These are phyloP conservation scores for Tanypteryx hageni DNA, from an alignment of 2,888 invertebrate genomes.

Conservation along the genomic window DNA sequence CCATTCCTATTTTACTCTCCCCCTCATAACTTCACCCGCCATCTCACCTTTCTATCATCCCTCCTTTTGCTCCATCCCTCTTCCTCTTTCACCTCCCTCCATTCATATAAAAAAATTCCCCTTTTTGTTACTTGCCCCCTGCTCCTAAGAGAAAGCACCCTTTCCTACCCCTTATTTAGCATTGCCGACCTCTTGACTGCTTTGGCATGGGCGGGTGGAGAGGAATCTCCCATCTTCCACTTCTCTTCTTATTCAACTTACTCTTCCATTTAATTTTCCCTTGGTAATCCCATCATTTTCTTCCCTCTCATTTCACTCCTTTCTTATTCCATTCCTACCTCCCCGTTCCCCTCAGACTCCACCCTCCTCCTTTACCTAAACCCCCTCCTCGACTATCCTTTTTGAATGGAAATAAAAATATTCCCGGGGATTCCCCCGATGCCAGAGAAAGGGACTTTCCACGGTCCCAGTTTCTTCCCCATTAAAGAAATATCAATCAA, in stretches of 20 bases:
- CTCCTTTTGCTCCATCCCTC: background rate
- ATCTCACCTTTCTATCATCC: background rate
- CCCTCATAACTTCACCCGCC: background rate
- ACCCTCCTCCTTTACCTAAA: background rate
- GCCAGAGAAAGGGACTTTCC: conserved; percentile 34
- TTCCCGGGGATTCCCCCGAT: conserved; percentile 30
- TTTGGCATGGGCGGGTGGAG: background rate
- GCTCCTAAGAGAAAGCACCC: background rate
- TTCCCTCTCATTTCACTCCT: background rate
- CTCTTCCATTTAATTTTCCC: background rate
- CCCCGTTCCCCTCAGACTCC: background rate
- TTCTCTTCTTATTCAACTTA: background rate
- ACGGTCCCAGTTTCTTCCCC: conserved; percentile 1
- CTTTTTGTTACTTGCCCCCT: background rate
- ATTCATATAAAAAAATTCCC: background rate
- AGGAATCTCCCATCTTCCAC: background rate
- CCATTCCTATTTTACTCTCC: background rate
- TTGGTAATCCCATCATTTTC: background rate
- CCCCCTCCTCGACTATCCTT: background rate
- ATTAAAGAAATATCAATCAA: conserved; percentile 64
- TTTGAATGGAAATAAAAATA: conserved; percentile 48
- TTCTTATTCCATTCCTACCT: background rate
- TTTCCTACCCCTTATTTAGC: background rate
- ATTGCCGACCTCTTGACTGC: too few relatives aligned
- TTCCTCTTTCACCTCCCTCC: conserved; percentile 12